Evolutionary conservation across 2,797 vertebrate species (phyloP), one percentile per base, ranked within the genome.

Genomic region (Luscinia megarhynchos): DNA sequence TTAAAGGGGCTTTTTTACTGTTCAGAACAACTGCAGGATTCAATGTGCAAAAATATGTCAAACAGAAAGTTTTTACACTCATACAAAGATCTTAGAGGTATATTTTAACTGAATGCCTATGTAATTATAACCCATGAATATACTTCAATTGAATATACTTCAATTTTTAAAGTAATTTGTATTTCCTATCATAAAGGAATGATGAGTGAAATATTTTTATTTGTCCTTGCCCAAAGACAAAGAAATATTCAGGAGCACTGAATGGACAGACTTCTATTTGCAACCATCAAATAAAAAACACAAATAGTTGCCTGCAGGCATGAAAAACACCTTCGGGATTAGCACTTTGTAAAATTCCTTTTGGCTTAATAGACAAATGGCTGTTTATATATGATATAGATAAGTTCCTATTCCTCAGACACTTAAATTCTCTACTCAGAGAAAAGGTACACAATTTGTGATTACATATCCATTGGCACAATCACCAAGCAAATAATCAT

Each of bases 211-310:
- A 41, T n/a, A 15, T 20, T 43, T 62, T 61, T 36, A 46, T 34
- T 62, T 80, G 34, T 73, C 88, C 67, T 92, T 91, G 27, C 11
- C 48, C n/a, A 92, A 95, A 90, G 83, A 84, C 63, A 89, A 82
- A 75, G 40, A 66, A 90, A 95, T 73, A 69, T 84, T 59, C 30
- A 82, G 23, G 7, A 89, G 18, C 17, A 36, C 22, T 74, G 48
- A 55, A 89, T 46, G 17, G 59, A 40, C 7, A 84, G 55, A 63
- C 34, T 93, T 88, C 51, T 48, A 76, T 59, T 87, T 93, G 69
- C 13, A 90, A 15, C 18, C 53, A 63, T 36, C 59, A 81, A 78
- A 84, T 73, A 96, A 84, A 78, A 79, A 34, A 4, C 55, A 82
- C 85, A 48, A 86, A 84, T 14, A 55, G 50, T 91, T 62, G 48